These are phyloP conservation scores for Proctacanthus coquilletti DNA, from an alignment of 1,140 invertebrate species.

Conservation along the genomic window DNA sequence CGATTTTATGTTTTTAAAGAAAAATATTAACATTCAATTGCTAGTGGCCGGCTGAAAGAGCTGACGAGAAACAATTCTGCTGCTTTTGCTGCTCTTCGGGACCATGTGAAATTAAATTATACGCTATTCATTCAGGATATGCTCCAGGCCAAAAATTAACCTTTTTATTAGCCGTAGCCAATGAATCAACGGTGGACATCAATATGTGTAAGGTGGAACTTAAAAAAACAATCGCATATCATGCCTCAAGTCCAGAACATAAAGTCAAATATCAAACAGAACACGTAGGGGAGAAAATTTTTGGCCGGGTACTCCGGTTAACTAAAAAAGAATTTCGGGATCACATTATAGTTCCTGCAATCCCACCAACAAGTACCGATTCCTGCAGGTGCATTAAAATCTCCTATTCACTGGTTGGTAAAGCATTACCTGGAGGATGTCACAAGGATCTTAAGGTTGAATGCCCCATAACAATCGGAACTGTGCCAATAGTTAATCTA, in stretches of 20 bases:
- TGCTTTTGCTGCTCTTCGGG: constrained; percentile 28
- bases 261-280: constrained; percentile 40
- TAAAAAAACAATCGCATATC: constrained; percentile 30
- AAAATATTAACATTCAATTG: too few species aligned
- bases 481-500: constrained; percentile 37
- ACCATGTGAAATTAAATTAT: constrained; percentile 24
- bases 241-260: constrained; percentile 36
- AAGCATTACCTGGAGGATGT: constrained; percentile 29
- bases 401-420: constrained; percentile 49
- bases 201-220: constrained; percentile 34
- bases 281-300: constrained; percentile 37
- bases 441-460: constrained; percentile 36
- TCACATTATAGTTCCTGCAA: constrained; percentile 42
- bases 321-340: constrained; percentile 24
- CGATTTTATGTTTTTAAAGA: too few species aligned
- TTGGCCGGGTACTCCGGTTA: constrained; percentile 36
- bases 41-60: constrained; percentile 39
- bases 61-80: constrained; percentile 32
- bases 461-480: constrained; percentile 39
- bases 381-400: constrained; percentile 53
- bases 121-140: constrained; percentile 26
- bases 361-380: constrained; percentile 53
- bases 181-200: constrained; percentile 36
- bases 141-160: constrained; percentile 27
- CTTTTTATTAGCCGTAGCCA: constrained; percentile 26